Evolutionary conservation across 2,888 invertebrate genomes (phyloP).

Genomic region (Noctua comes): DNA sequence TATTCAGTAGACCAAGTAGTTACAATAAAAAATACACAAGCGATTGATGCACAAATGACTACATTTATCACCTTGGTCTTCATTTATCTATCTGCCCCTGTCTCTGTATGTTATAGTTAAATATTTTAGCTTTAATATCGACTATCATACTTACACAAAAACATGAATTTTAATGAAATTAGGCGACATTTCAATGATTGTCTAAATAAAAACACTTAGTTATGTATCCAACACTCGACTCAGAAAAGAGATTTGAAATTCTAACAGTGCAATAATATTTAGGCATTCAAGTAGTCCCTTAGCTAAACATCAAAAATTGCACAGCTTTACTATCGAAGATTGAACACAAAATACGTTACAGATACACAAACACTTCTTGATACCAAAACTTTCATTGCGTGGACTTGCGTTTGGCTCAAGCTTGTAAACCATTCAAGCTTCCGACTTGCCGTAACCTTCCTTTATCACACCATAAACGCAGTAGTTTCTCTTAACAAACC

Average conservation of each 20-base stretch:
- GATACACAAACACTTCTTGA: neutral
- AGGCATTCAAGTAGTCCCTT: neutral
- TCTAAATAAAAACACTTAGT: too few relatives aligned
- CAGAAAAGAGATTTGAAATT: neutral
- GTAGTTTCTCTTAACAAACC: constrained; percentile 15
- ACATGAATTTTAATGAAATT: too few relatives aligned
- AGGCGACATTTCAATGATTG: too few relatives aligned
- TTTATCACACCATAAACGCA: neutral
- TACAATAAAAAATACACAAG: neutral
- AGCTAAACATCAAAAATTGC: neutral
- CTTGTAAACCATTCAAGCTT: neutral
- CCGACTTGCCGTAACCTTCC: neutral
- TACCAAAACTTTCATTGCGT: neutral
- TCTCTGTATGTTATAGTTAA: neutral
- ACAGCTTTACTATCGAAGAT: neutral
- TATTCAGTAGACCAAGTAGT: constrained; percentile 29
- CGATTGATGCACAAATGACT: neutral
- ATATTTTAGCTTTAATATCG: neutral
- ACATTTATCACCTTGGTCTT: neutral
- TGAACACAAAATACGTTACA: neutral
- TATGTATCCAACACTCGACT: neutral
- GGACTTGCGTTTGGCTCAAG: neutral
- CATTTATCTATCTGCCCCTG: neutral
- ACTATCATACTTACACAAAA: neutral
- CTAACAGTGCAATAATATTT: neutral